Evolutionary conservation across 30 jellyfish, hydroid and myxozoan species (phyloP), one percentile per base, ranked within the genome.

Genomic region (Chironex yamaguchii): DNA sequence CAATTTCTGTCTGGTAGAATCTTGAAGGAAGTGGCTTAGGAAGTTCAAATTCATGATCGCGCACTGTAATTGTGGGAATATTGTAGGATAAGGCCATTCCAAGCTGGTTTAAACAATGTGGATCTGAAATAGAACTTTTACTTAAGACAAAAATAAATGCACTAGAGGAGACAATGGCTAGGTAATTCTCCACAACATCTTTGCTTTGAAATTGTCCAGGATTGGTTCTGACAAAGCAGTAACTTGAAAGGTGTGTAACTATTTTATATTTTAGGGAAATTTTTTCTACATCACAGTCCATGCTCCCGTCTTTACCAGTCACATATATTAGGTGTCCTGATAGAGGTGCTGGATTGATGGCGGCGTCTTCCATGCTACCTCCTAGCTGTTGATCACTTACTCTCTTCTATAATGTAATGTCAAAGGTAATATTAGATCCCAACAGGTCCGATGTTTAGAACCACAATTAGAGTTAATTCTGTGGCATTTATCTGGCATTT

Each of bases 51-150:
- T 86, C 87, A 68, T 36, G 77, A 27, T 76, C 74, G 35, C 97
- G 79, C 34, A 94, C 96, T 0, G 97, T 70, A 1, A 94, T 79
- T 1, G 89, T 76, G 0, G 99, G 99, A 0, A 94, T 53, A 71
- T 88, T 96, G 71, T 65, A 90, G 23, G 97, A 88, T 22, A 94
- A 49, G 1, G 99, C 99, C 12, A 79, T 83, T 13, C 99, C 99
- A 6, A 94, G 90, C 69, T 90, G 89, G 76, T 85, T 94, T 32
- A 94, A 52, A 82, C 96, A 77, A 3, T 94, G 85, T 4, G 52
- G 32, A 78, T 82, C 95, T 52, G 1, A 24, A 3, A 89, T 50
- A 0, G 92, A 65, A n/a, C 53, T 36, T 17, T 62, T 67, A 70
- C 81, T 80, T 70, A 94, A 34, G 13, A 86, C 53, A 68, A 89